These are phyloP conservation scores for Leptarthrus brevirostris DNA, from an alignment of 2,888 invertebrate genomes.

Conservation along the genomic window DNA sequence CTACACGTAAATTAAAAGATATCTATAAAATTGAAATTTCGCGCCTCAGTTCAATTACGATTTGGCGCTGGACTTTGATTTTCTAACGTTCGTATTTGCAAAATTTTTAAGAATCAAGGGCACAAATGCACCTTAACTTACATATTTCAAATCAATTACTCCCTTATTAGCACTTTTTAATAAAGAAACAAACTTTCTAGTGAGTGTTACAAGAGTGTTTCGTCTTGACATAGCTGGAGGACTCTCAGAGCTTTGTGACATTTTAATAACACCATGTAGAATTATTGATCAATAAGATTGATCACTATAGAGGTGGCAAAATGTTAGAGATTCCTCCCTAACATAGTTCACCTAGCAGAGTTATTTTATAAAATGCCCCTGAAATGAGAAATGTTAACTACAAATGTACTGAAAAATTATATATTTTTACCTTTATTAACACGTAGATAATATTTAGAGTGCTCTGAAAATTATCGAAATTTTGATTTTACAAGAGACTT, in stretches of 20 bases:
- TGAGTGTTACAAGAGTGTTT: conserved; percentile 63
- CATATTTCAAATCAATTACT: conserved; percentile 64
- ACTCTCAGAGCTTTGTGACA: conserved; percentile 15
- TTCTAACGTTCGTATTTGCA: background rate
- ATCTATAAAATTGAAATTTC: conserved; percentile 51
- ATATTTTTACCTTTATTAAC: no score
- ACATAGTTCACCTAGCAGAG: no score
- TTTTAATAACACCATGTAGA: background rate
- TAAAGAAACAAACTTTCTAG: conserved; percentile 64
- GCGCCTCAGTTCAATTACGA: conserved; percentile 45
- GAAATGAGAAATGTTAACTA: no score
- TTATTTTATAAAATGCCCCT: no score
- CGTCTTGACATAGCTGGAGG: conserved; percentile 56
- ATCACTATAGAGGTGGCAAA: no score
- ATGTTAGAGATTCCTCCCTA: no score
- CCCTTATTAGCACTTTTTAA: conserved; percentile 63
- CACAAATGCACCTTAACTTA: conserved; percentile 55
- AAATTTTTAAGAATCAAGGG: background rate
- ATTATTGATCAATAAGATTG: background rate
- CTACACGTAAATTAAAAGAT: conserved; percentile 31
- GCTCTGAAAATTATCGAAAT: no score
- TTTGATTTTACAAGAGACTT: no score
- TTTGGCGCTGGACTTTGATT: conserved; percentile 44
- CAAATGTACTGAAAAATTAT: no score
- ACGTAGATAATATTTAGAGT: background rate